Base-by-base conservation (phyloP, 2,113 vertebrate species). In the Capra hircus region DNA sequence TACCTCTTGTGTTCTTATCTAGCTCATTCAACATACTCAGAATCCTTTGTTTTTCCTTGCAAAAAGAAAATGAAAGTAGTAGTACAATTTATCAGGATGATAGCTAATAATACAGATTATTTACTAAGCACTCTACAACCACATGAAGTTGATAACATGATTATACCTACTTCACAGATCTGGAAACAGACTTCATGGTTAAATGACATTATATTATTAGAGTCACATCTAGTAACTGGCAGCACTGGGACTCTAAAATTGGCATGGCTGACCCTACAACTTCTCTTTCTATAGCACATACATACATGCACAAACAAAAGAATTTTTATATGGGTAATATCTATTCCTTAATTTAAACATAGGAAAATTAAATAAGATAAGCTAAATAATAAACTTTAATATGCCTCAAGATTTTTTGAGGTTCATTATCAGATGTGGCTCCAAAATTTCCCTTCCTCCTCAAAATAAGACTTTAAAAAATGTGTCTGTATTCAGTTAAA, bases 391-490 rank as follows among this genome's bases (percentile, higher is more conserved):
- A 90, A 95, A 84, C 40, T 81, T 81, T 60, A 86, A 16, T 33
- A 67, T 15, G 40, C 78, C 48, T 95, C 74, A 87, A 33, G 45
- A 50, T 40, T 15, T 57, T 94, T 88, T 43, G 10, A 53, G 40
- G 83, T 36, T 89, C 28, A 88, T 53, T 59, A 71, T 83, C 40
- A 60, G 45, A 94, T 93, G 19, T 89, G 45, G 36, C 33, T 96
- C 52, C 57, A 55, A 86, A 94, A 84, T 50, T 64, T 36, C 45
- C 62, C 30, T 1, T 83, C 15, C 30, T 67, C 40, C 8, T 50
- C 92, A 95, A 95, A 95, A 45, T 83, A 88, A 43, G 3, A 94
- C 80, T 94, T 83, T 48, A n/a, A 19, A 90, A 94, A 97, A 82
- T 52, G 16, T 14, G 74, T 57, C 53, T 33, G 3, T 36, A 27